These are phyloP conservation scores for Aplocera efformata DNA, from an alignment of 2,888 invertebrate genomes.

Conservation along the genomic window DNA sequence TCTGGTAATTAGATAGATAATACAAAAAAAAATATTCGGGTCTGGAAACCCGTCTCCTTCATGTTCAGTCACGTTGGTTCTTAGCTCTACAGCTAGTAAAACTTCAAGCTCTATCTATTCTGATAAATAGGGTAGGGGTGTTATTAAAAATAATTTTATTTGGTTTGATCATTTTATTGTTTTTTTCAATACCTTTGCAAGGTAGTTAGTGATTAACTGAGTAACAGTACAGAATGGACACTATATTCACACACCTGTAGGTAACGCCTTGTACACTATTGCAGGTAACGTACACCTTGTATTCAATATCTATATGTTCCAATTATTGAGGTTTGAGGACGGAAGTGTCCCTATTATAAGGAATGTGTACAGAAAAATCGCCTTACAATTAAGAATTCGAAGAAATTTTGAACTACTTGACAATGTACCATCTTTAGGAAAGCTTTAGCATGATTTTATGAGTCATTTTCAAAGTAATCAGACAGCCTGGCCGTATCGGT, in stretches of 20 bases:
- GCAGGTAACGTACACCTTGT: constrained; percentile 31
- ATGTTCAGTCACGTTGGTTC: too few relatives aligned
- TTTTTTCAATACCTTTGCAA: constrained; percentile 74
- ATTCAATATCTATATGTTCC: constrained; percentile 15
- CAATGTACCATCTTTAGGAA: constrained; percentile 61
- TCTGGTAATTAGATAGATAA: too few relatives aligned
- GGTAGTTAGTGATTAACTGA: constrained; percentile 60
- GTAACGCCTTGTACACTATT: constrained; percentile 28
- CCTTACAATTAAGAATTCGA: constrained; percentile 70
- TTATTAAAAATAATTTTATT: too few relatives aligned
- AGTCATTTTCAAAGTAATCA: constrained; percentile 20
- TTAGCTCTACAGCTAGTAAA: too few relatives aligned
- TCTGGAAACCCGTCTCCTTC: too few relatives aligned
- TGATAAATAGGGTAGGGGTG: too few relatives aligned
- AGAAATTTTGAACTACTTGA: constrained; percentile 69
- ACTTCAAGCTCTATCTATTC: too few relatives aligned
- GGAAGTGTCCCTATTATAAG: constrained; percentile 52
- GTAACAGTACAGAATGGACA: constrained; percentile 56
- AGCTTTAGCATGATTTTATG: constrained; percentile 73
- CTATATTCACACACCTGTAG: constrained; percentile 49
- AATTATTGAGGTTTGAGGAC: constrained; percentile 45
- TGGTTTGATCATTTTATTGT: constrained; percentile 54
- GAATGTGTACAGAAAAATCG: constrained; percentile 63
- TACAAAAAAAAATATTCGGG: too few relatives aligned
- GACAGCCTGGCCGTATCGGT: constrained; percentile 9